phyloP scores from a whole-genome alignment of 1,140 invertebrate genomes.

The Drosophila murphyi region DNA sequence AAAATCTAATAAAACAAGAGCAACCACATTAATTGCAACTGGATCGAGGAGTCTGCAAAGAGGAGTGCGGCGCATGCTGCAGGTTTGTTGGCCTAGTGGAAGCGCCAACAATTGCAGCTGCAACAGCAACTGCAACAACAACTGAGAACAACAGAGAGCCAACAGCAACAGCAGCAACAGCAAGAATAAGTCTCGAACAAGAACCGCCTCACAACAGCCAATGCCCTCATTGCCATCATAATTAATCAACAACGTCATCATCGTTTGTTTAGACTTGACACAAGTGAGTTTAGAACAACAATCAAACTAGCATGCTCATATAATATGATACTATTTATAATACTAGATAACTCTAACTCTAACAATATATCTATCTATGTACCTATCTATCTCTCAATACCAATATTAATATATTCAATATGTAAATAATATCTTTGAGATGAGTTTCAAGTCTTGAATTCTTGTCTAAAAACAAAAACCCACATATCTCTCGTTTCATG shows the following conservation, averaged over 20 bases:
- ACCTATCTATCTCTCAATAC: background rate
- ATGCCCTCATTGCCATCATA: slow-evolving; percentile 77
- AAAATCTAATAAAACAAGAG: background rate
- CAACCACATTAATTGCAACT: slow-evolving; percentile 9
- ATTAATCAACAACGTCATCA: slow-evolving; percentile 73
- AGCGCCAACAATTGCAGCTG: slow-evolving; percentile 17
- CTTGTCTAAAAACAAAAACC: background rate
- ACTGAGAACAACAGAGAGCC: background rate
- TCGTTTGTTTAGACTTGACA: slow-evolving; percentile 79
- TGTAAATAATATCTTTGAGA: background rate
- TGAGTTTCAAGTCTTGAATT: background rate
- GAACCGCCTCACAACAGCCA: slow-evolving; percentile 73
- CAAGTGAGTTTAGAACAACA: slow-evolving; percentile 68
- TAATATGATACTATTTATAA: background rate
- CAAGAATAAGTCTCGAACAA: slow-evolving; percentile 32
- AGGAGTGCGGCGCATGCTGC: slow-evolving; percentile 48
- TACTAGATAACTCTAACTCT: background rate
- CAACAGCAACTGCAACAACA: slow-evolving; percentile 18
- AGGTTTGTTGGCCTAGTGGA: slow-evolving; percentile 44
- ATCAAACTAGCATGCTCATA: slow-evolving; percentile 40
- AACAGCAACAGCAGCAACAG: slow-evolving; percentile 39
- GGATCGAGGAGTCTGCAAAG: background rate
- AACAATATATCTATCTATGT: background rate
- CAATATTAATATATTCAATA: background rate
- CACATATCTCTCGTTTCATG: background rate